Evolutionary conservation across 1,140 invertebrate genomes (phyloP).

Genomic region (Druon quercuslanigerum): DNA sequence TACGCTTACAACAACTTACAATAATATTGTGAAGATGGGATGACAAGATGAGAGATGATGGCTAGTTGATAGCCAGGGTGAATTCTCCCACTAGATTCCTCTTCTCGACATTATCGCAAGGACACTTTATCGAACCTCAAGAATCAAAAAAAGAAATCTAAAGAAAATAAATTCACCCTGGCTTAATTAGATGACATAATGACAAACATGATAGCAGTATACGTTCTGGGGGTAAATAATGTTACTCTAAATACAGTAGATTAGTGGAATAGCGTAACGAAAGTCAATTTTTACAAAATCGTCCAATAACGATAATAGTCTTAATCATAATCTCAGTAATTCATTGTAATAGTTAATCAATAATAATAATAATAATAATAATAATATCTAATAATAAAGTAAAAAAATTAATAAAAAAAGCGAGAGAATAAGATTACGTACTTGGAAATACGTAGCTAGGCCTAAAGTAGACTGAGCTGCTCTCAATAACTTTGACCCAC

Average conservation of each 20-base stretch:
- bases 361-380: slow-evolving; percentile 33
- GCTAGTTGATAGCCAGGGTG: not conserved
- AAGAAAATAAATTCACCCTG: too few species aligned
- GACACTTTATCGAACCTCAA: too few species aligned
- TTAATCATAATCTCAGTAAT: slow-evolving; percentile 39
- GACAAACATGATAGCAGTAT: slow-evolving; percentile 27
- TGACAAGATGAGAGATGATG: slow-evolving; percentile 23
- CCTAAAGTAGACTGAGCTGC: slow-evolving; percentile 65
- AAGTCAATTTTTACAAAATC: slow-evolving; percentile 21
- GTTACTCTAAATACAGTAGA: slow-evolving; percentile 16
- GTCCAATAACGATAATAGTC: slow-evolving; percentile 16
- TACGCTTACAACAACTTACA: slow-evolving; percentile 26
- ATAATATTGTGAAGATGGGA: slow-evolving; percentile 4
- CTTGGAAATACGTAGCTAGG: slow-evolving; percentile 52
- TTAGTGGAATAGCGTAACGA: slow-evolving; percentile 2
- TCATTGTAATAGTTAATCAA: slow-evolving; percentile 28
- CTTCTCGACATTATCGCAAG: too few species aligned
- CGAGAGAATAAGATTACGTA: slow-evolving; percentile 51
- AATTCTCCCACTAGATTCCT: too few species aligned
- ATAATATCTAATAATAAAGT: slow-evolving; percentile 41
- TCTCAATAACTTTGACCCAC: slow-evolving; percentile 44
- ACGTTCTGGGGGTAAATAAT: slow-evolving; percentile 11
- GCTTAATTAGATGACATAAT: slow-evolving; percentile 8
- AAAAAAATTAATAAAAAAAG: slow-evolving; percentile 42
- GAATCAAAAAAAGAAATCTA: too few species aligned